Percentiles rank a stretch among this genome's conserved stretches.
Conservation (phyloP, 2,797 vertebrate genomes). For the Platyrinchus mystaceus region DNA sequence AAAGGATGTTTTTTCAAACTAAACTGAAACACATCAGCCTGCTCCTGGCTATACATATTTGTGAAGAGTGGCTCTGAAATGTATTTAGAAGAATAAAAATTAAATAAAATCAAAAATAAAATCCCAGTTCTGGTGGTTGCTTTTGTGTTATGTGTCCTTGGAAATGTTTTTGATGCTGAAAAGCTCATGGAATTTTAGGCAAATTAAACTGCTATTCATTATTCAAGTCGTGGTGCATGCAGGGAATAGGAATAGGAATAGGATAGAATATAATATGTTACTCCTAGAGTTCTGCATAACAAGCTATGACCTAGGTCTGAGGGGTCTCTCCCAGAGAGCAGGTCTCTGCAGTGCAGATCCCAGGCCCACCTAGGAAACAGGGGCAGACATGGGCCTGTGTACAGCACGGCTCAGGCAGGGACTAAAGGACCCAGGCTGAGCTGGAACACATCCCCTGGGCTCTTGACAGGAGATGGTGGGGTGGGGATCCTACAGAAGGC, state of each 20-base stretch:
- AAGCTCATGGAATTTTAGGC: neutral
- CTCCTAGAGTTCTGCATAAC: neutral
- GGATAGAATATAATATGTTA: neutral
- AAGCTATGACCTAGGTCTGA: neutral
- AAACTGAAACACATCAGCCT: neutral
- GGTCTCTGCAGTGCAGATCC: neutral
- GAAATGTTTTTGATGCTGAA: neutral
- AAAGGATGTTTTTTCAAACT: neutral
- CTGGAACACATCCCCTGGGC: neutral
- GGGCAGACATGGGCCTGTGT: neutral
- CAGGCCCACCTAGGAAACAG: neutral
- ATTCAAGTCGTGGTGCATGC: rapidly evolving
- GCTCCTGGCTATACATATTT: neutral
- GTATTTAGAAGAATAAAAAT: neutral
- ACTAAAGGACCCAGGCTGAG: neutral
- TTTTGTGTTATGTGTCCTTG: neutral
- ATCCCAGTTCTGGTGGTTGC: neutral
- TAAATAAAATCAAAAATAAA: neutral
- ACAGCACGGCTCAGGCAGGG: neutral
- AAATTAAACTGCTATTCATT: neutral
- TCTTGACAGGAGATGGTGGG: neutral
- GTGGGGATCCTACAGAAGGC: neutral
- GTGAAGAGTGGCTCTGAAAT: neutral
- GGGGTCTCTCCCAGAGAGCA: neutral
- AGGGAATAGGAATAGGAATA: neutral